Evolutionary conservation across 2,888 invertebrate genomes (phyloP), one percentile per base, ranked within the genome.

Genomic region (Timandra comae): DNA sequence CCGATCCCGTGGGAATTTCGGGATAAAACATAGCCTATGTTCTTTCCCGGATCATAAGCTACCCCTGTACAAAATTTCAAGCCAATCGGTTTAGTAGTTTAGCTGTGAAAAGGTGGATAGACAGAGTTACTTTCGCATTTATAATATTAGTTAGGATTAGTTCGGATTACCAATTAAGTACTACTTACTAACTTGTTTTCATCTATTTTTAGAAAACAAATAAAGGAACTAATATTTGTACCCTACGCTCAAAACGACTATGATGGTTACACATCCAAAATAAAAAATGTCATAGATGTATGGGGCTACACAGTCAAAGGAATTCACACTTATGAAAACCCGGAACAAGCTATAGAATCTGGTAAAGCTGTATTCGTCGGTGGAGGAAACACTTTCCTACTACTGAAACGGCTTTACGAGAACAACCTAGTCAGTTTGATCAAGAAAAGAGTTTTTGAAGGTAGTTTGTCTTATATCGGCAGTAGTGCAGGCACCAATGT

Each of bases 401-500:
- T 95, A 10, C 65, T 94, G 12, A 91, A 91, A 64, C 81, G 86
- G 0, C 70, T 94, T 3, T 93, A 93, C 63, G 91, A 93, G 12
- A 74, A 89, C 22, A 76, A 91, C 34, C 72, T 94, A 24, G 70
- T 94, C 2, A 80, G 88, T 16, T 54, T 87, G 1, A 92, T 95
- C 43, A 82, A 86, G 30, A 81, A 88, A 24, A 81, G 87, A 52
- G 91, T 93, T 2, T 54, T 91, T 26, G 63, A 86, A 56, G 89
- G 91, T 27, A 89, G 90, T 3, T 60, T 91, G 19, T 86, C 91
- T 2, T 94, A 94, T 53, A 91, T 94, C 39, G 94, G 94, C 8
- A 90, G 91, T 46, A 93, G 93, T 75, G 94, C 94, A 34, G 94
- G 94, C 26, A 93, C 93, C 7, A 95, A 95, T 85, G 92, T 95